These are phyloP conservation scores for Channa maculata DNA, from an alignment of 2,113 vertebrate genomes.

Conservation along the genomic window DNA sequence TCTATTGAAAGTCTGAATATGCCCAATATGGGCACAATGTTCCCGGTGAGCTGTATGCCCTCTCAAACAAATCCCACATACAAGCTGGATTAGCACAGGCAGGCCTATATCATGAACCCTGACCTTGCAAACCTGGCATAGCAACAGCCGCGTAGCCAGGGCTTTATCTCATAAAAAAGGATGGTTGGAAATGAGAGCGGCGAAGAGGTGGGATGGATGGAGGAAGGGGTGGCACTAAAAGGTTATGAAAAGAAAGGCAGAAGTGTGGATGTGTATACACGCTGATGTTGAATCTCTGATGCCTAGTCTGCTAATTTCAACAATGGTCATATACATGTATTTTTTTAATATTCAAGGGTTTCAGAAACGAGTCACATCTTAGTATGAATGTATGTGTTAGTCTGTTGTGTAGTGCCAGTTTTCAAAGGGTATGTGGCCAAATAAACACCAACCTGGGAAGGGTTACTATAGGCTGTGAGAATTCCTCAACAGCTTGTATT, in stretches of 20 bases:
- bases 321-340: background rate
- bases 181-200: slow-evolving; percentile 44
- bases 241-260: slow-evolving; percentile 21
- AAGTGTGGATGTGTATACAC: background rate
- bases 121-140: slow-evolving; percentile 53
- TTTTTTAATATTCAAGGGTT: background rate
- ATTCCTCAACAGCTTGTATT: too few species aligned
- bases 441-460: background rate
- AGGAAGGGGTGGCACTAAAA: slow-evolving; percentile 44
- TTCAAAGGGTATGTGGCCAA: background rate
- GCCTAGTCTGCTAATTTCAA: background rate
- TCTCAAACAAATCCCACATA: slow-evolving; percentile 27
- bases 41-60: slow-evolving; percentile 8
- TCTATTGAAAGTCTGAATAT: background rate
- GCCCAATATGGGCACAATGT: background rate
- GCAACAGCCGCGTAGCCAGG: slow-evolving; percentile 70
- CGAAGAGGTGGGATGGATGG: slow-evolving; percentile 51
- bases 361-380: background rate
- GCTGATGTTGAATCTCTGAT: slow-evolving; percentile 11
- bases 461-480: too few species aligned
- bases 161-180: slow-evolving; percentile 52
- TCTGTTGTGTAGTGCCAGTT: background rate
- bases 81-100: slow-evolving; percentile 38
- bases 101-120: slow-evolving; percentile 36
- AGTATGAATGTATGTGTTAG: background rate